Evolutionary conservation across 2,797 vertebrate genomes (phyloP).

Genomic region (Danionella dracula): DNA sequence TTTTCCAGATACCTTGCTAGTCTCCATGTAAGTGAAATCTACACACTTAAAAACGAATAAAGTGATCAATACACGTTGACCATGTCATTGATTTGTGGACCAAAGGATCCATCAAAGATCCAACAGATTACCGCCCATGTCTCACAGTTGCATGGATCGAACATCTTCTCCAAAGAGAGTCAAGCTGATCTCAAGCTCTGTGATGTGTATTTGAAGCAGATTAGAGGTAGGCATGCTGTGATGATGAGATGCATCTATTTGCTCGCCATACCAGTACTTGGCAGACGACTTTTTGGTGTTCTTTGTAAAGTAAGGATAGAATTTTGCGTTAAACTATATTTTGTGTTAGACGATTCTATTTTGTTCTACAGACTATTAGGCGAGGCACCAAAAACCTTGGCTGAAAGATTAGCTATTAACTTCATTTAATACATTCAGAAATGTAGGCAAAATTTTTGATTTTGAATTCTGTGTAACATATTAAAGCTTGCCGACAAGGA

Average conservation of each 20-base stretch:
- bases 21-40: conserved; percentile 6
- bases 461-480: too few relatives aligned
- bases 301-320: background rate
- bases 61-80: conserved; percentile 22
- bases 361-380: conserved; percentile 10
- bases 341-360: background rate
- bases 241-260: background rate
- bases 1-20: conserved; percentile 8
- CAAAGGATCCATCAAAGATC: conserved; percentile 33
- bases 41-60: conserved; percentile 16
- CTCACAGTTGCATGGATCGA: conserved; percentile 4
- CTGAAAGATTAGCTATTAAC: conserved; percentile 40
- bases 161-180: background rate
- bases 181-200: conserved; percentile 9
- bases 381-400: conserved; percentile 22
- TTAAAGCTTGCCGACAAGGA: too few relatives aligned
- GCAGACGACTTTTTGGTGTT: background rate
- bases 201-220: conserved; percentile 8
- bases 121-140: conserved; percentile 8
- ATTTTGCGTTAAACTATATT: background rate
- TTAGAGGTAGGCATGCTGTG: conserved; percentile 14
- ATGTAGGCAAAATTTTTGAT: too few relatives aligned
- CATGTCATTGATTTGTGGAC: conserved; percentile 20
- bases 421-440: too few relatives aligned
- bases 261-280: background rate